Conservation (phyloP, 1,140 invertebrate species). For the Akabosia matsudoensis region DNA sequence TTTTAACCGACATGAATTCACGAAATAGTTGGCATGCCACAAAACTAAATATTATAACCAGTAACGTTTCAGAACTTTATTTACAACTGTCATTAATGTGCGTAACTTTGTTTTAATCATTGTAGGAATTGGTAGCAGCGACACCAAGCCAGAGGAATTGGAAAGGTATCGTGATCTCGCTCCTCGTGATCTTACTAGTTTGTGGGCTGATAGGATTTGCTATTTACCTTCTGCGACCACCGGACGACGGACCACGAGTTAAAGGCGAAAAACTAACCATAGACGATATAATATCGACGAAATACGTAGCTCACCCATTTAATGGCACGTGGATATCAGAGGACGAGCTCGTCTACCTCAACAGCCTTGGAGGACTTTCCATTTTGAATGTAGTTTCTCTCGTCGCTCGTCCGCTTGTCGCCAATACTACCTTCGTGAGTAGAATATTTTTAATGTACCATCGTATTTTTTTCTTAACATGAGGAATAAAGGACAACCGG, state of each 20-base stretch:
- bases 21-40: no score
- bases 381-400: constrained; percentile 69
- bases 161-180: constrained; percentile 82
- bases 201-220: constrained; percentile 80
- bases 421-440: constrained; percentile 78
- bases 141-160: constrained; percentile 81
- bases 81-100: neutral
- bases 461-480: no score
- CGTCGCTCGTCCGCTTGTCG: constrained; percentile 65
- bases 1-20: no score
- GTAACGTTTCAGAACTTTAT: neutral
- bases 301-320: constrained; percentile 62
- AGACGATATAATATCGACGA: constrained; percentile 63
- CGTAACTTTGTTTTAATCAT: neutral
- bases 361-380: constrained; percentile 63
- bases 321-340: constrained; percentile 78
- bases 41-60: neutral
- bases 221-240: constrained; percentile 76
- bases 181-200: constrained; percentile 80
- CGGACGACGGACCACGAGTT: constrained; percentile 65
- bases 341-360: constrained; percentile 62
- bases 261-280: constrained; percentile 64
- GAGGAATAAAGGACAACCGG: neutral
- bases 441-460: constrained; percentile 15
- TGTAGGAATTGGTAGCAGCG: constrained; percentile 73